Percentiles rank a stretch among this genome's conserved stretches.
phyloP scores from a whole-genome alignment of 2,888 invertebrate species.

The Priocnemis perturbator region DNA sequence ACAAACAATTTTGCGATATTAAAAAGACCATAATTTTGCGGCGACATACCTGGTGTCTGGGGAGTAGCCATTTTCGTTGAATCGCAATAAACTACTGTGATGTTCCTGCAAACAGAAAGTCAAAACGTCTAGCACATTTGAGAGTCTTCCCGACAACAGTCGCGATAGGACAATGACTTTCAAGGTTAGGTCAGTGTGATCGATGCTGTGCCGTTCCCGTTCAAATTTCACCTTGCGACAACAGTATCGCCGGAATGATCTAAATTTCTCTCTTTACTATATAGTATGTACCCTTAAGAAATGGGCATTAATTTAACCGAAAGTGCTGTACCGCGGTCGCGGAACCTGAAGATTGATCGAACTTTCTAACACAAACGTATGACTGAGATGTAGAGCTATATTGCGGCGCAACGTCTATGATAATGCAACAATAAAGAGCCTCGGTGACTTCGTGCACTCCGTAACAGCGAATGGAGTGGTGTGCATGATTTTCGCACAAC shows the following conservation, averaged over 20 bases:
- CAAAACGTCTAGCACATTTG: slow-evolving; percentile 14
- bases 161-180: slow-evolving; percentile 37
- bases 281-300: slow-evolving; percentile 50
- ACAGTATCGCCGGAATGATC: slow-evolving; percentile 40
- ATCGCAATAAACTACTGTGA: slow-evolving; percentile 43
- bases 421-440: slow-evolving; percentile 26
- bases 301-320: slow-evolving; percentile 49
- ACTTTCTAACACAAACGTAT: slow-evolving; percentile 44
- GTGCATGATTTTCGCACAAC: slow-evolving; percentile 38
- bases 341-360: slow-evolving; percentile 56
- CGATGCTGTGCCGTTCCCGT: slow-evolving; percentile 11
- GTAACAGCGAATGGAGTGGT: slow-evolving; percentile 11
- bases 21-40: not conserved
- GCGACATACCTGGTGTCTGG: slow-evolving; percentile 55
- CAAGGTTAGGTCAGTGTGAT: slow-evolving; percentile 58
- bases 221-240: slow-evolving; percentile 43
- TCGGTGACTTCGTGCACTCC: slow-evolving; percentile 10
- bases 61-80: slow-evolving; percentile 59
- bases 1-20: not conserved
- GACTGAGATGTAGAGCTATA: slow-evolving; percentile 25
- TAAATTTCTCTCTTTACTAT: slow-evolving; percentile 46
- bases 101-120: slow-evolving; percentile 39
- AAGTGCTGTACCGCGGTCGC: slow-evolving; percentile 42
- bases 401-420: slow-evolving; percentile 26
- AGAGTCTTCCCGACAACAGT: slow-evolving; percentile 14